Conservation (phyloP, 1,140 invertebrate genomes). For the Asbolus verrucosus region DNA sequence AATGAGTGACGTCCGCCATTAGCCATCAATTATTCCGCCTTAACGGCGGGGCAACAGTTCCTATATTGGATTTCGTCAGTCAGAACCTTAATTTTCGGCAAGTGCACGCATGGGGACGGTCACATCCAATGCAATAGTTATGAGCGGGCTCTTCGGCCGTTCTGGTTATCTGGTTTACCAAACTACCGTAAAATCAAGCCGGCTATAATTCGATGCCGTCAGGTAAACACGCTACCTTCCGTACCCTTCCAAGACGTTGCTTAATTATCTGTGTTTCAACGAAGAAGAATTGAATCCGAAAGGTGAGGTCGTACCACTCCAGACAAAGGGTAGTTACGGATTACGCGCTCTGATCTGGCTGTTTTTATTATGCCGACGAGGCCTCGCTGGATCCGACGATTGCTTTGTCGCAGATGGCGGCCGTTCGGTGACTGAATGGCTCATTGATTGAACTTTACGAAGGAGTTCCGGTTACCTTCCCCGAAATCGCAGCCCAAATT, state of each 20-base stretch:
- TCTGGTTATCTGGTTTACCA: constrained; percentile 44
- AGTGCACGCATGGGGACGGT: constrained; percentile 47
- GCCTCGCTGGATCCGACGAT: constrained; percentile 6
- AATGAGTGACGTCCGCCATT: constrained; percentile 6
- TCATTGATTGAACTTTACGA: constrained; percentile 42
- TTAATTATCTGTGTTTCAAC: neutral
- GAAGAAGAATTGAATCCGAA: constrained; percentile 47
- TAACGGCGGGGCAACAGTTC: constrained; percentile 29
- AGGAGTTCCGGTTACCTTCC: constrained; percentile 6
- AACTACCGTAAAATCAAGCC: constrained; percentile 51
- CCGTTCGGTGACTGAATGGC: constrained; percentile 32
- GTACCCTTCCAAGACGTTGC: constrained; percentile 9
- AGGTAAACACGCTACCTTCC: constrained; percentile 47
- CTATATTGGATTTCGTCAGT: constrained; percentile 37
- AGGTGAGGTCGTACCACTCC: neutral
- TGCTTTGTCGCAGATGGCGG: constrained; percentile 33
- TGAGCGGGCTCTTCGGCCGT: constrained; percentile 30
- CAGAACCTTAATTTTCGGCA: constrained; percentile 42
- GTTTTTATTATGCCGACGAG: constrained; percentile 48
- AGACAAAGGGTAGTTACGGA: constrained; percentile 51
- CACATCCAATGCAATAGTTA: constrained; percentile 48
- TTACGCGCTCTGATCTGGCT: constrained; percentile 39
- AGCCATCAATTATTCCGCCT: constrained; percentile 38
- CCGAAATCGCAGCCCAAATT: neutral
- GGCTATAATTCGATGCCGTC: constrained; percentile 34